Conservation (phyloP, 2,797 vertebrate species). For the Arnoldichthys spilopterus region DNA sequence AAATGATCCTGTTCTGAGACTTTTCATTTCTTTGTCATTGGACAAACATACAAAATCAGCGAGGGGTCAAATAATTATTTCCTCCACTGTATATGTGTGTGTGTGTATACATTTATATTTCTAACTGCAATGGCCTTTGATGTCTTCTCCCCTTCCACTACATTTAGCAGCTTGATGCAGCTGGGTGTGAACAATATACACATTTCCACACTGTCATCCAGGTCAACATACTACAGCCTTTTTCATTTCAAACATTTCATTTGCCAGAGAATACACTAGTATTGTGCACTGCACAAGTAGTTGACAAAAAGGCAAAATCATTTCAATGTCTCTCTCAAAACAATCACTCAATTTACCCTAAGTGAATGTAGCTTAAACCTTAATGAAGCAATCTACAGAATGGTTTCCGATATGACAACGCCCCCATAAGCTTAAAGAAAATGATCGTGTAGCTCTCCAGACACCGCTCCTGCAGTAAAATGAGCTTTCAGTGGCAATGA, state of each 20-base stretch:
- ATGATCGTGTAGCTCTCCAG: conserved; percentile 8
- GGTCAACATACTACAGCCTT: neutral
- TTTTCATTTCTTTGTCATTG: too few species aligned
- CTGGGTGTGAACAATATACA: too few species aligned
- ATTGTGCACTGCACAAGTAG: neutral
- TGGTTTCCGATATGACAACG: neutral
- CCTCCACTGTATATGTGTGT: too few species aligned
- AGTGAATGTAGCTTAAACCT: conserved; percentile 11
- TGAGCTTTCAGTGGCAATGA: conserved; percentile 19
- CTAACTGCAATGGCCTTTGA: neutral
- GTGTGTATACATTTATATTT: too few species aligned
- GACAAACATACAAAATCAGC: too few species aligned
- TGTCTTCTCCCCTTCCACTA: neutral
- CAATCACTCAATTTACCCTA: neutral
- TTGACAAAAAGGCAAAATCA: neutral
- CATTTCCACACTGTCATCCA: neutral
- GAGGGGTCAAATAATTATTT: too few species aligned
- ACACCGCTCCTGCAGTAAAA: conserved; percentile 14
- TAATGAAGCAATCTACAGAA: conserved; percentile 10
- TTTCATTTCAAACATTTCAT: neutral
- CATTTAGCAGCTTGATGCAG: neutral
- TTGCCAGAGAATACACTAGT: neutral
- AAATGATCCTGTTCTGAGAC: too few species aligned
- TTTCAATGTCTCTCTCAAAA: neutral
- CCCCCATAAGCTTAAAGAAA: neutral